Percentiles rank a stretch among this genome's conserved stretches.
These are phyloP conservation scores for Peribatodes rhomboidaria DNA, from an alignment of 2,888 invertebrate species.

Conservation along the genomic window DNA sequence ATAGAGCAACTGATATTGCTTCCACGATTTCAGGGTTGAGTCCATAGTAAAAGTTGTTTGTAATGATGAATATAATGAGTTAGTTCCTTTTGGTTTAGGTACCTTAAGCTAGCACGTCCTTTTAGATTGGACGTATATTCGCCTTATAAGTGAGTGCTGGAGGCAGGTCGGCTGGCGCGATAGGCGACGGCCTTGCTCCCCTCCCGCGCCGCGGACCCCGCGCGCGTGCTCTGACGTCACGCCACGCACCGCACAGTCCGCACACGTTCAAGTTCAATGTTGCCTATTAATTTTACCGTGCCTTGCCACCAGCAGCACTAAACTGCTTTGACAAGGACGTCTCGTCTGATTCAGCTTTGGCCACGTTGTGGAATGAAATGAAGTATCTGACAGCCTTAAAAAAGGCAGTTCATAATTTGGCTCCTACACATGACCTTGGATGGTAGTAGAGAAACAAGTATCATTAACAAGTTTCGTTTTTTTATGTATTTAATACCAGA, in stretches of 20 bases:
- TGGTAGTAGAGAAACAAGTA: conserved; percentile 1
- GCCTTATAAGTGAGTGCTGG: conserved; percentile 19
- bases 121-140: conserved; percentile 16
- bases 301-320: conserved; percentile 56
- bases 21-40: too few species aligned
- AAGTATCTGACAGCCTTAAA: conserved; percentile 15
- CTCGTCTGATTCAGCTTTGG: conserved; percentile 28
- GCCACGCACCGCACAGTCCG: conserved; percentile 70
- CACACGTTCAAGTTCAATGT: conserved; percentile 84
- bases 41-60: too few species aligned
- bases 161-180: conserved; percentile 59
- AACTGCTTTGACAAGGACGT: conserved; percentile 48
- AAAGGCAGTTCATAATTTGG: conserved; percentile 27
- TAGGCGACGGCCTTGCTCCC: conserved; percentile 67
- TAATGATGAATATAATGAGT: background rate
- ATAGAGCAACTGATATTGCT: too few species aligned
- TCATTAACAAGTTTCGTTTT: background rate
- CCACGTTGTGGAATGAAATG: conserved; percentile 6
- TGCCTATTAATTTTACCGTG: conserved; percentile 76
- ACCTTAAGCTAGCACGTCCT: background rate
- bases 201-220: conserved; percentile 49
- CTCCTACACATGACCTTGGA: conserved; percentile 7
- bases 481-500: background rate
- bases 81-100: background rate
- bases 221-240: conserved; percentile 77